Percentiles rank a stretch among this genome's conserved stretches.
Evolutionary conservation across 2,113 vertebrate species (phyloP).

Genomic region (Callipepla squamata): DNA sequence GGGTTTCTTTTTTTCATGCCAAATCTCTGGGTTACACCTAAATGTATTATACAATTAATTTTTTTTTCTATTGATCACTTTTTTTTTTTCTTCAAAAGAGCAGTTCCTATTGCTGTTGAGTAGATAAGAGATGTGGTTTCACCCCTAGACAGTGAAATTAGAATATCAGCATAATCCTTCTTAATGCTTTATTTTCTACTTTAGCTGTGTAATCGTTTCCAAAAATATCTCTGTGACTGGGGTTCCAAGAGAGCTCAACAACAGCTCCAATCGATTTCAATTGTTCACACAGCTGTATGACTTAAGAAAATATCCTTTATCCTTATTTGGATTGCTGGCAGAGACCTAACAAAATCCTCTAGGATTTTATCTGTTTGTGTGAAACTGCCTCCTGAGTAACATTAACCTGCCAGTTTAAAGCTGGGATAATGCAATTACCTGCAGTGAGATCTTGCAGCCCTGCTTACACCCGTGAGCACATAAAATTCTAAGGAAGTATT

Average conservation of each 20-base stretch:
- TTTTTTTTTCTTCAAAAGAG: neutral
- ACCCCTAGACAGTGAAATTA: conserved; percentile 1
- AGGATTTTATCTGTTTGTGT: conserved; percentile 42
- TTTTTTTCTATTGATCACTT: neutral
- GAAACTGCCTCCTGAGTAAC: conserved; percentile 10
- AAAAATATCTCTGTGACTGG: conserved; percentile 32
- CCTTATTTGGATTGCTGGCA: conserved; percentile 42
- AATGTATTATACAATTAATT: neutral
- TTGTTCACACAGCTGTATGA: conserved; percentile 38
- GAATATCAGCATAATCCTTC: conserved; percentile 48
- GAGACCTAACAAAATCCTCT: conserved; percentile 4
- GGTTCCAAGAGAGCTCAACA: conserved; percentile 14
- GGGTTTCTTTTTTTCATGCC: neutral
- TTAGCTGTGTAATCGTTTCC: conserved; percentile 30
- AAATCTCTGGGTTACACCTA: neutral
- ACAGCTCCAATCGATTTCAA: neutral
- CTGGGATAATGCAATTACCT: conserved; percentile 10
- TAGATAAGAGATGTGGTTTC: neutral
- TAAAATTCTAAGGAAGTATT: neutral
- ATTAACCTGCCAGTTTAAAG: conserved; percentile 34
- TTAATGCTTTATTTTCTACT: conserved; percentile 39
- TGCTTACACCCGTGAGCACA: neutral
- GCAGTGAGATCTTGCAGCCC: neutral
- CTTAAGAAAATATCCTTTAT: conserved; percentile 36
- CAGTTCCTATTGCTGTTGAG: neutral